phyloP scores from a whole-genome alignment of 2,888 invertebrate species.

The Dusona sp. region DNA sequence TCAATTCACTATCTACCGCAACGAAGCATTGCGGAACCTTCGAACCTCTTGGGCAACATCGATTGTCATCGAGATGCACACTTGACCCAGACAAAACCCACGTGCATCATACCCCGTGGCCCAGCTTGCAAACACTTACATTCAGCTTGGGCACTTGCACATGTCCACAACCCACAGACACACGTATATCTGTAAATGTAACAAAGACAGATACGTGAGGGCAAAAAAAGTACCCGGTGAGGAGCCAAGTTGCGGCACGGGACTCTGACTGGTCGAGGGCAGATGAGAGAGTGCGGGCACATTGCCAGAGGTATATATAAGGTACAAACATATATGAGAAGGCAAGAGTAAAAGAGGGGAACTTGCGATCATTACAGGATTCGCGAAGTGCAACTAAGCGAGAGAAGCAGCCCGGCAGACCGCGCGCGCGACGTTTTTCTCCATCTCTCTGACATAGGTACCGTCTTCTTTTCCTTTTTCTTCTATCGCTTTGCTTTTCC shows the following conservation, averaged over 20 bases:
- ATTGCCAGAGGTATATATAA: constrained; percentile 50
- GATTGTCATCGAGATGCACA: constrained; percentile 75
- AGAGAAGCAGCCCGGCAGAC: constrained; percentile 2
- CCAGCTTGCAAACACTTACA: constrained; percentile 28
- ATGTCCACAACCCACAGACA: neutral
- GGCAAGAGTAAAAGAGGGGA: constrained; percentile 30
- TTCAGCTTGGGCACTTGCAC: constrained; percentile 16
- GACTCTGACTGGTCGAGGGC: constrained; percentile 52
- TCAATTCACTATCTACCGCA: constrained; percentile 27
- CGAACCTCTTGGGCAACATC: constrained; percentile 63
- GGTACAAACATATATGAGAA: constrained; percentile 50
- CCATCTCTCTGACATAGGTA: neutral
- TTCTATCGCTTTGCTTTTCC: constrained; percentile 13
- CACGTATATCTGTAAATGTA: neutral
- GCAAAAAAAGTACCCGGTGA: constrained; percentile 1
- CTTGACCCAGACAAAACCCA: constrained; percentile 76
- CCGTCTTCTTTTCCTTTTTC: neutral
- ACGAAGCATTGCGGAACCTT: constrained; percentile 55
- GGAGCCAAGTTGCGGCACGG: constrained; percentile 39
- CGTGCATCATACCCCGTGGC: constrained; percentile 51
- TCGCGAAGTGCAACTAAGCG: constrained; percentile 16
- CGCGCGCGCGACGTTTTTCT: constrained; percentile 20
- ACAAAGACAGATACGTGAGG: neutral
- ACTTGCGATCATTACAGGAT: constrained; percentile 52
- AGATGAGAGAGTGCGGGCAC: constrained; percentile 47